Evolutionary conservation across 92 coral and sea anemone genomes (phyloP), one percentile per base, ranked within the genome.

Genomic region (Pocillopora meandrina): DNA sequence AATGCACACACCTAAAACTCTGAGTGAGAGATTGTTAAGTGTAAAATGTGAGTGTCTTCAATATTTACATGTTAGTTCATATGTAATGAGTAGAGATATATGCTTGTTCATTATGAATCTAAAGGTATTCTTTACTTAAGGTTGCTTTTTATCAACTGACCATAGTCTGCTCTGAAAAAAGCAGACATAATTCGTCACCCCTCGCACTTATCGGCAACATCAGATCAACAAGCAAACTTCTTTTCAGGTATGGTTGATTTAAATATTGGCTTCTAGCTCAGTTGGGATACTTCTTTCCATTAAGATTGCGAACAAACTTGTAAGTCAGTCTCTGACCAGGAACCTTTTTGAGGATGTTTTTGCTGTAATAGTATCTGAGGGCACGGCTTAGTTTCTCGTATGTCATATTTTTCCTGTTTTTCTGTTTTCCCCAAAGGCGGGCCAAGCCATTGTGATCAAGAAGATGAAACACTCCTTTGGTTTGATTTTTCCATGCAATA

Each of bases 321-420:
- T 97, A 97, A 0, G 99, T 97, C 52, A 97, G 86, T 86, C 99
- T 87, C 87, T 97, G 98, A 49, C 99, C 99, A 66, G 92, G 94
- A 16, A 97, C 99, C 87, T 97, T 97, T 56, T 86, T 90, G 61
- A 97, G 84, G 74, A 97, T 97, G 71, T 97, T 91, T 83, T 91
- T 92, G 82, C 98, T 95, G 89, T 97, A 97, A 76, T 97, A 97
- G 64, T 97, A 97, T 70, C 99, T 81, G 66, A 97, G 90, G 1
- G 99, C 99, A 52, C 99, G 92, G 75, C 99, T 97, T 57, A 97
- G 86, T 88, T 97, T 97, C 81, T 97, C 99, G 56, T 97, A 97
- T 0, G 99, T 97, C 99, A 97, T 97, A 82, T 97, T 97, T 83
- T 91, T 91, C 73, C 99, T 84, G 70, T 93, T 97, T 66, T 97